phyloP scores from a whole-genome alignment of 2,888 invertebrate genomes.

The Melinopterus prodromus region DNA sequence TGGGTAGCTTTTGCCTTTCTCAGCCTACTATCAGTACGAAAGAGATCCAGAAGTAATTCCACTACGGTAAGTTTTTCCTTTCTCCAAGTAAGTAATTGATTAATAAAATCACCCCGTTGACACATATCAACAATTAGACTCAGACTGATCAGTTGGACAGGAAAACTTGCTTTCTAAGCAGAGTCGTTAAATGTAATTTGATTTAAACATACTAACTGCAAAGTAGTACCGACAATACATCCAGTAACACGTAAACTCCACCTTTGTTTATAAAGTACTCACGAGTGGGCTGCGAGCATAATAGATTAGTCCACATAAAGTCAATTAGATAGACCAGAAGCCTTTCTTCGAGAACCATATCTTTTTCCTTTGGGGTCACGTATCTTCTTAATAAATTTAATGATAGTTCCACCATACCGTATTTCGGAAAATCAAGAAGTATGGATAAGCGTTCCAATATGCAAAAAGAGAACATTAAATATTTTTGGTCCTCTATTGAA shows the following conservation, averaged over 20 bases:
- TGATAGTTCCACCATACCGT: not conserved
- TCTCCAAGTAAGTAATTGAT: slow-evolving; percentile 55
- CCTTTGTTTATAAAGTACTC: slow-evolving; percentile 54
- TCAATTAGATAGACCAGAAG: slow-evolving; percentile 57
- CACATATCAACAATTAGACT: slow-evolving; percentile 52
- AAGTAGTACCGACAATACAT: slow-evolving; percentile 54
- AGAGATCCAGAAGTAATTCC: slow-evolving; percentile 46
- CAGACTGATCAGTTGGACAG: slow-evolving; percentile 50
- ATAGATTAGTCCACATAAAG: slow-evolving; percentile 59
- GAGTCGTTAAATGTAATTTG: slow-evolving; percentile 10
- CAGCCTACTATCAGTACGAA: not conserved
- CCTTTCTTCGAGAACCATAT: slow-evolving; percentile 54
- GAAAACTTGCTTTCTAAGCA: slow-evolving; percentile 16
- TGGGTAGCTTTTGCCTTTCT: not conserved
- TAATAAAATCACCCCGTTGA: slow-evolving; percentile 46
- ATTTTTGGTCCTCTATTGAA: not conserved
- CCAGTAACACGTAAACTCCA: slow-evolving; percentile 57
- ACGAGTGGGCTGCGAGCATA: slow-evolving; percentile 48
- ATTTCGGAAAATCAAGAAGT: not conserved
- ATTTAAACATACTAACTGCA: not conserved
- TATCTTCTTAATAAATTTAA: slow-evolving; percentile 26
- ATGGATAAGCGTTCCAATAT: not conserved
- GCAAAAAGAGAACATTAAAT: not conserved
- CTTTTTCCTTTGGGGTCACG: slow-evolving; percentile 42
- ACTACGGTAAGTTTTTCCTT: slow-evolving; percentile 49